phyloP scores from a whole-genome alignment of 2,797 vertebrate species.

The Allenopithecus nigroviridis region DNA sequence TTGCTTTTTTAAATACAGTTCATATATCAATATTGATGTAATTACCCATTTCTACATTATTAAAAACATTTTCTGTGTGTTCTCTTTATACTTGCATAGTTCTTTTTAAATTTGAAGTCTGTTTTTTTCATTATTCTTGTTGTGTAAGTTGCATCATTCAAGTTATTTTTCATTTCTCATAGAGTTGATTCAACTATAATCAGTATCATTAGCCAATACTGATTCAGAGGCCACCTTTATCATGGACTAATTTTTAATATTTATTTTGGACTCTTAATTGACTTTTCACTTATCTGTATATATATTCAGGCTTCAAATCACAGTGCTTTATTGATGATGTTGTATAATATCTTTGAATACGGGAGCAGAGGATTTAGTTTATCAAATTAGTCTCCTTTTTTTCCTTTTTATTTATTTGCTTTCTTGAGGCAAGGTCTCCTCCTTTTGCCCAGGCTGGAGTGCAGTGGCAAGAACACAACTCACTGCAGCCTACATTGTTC shows the following conservation, averaged over 20 bases:
- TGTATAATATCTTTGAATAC: background rate
- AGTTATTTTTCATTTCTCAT: background rate
- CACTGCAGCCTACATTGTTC: background rate
- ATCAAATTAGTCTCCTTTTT: background rate
- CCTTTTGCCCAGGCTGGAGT: background rate
- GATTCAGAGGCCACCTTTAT: background rate
- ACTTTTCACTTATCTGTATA: background rate
- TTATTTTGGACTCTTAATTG: background rate
- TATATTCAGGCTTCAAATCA: background rate
- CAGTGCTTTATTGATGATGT: background rate
- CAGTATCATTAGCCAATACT: background rate
- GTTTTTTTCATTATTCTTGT: background rate
- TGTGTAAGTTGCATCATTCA: background rate
- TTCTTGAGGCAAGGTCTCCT: background rate
- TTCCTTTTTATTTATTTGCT: background rate
- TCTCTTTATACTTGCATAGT: background rate
- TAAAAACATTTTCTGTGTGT: background rate
- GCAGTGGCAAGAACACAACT: background rate
- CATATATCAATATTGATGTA: background rate
- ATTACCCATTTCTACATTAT: background rate
- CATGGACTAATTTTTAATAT: background rate
- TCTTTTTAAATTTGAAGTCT: background rate
- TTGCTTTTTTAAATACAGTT: background rate
- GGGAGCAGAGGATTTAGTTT: background rate
- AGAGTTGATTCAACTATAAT: background rate